Evolutionary conservation across 2,113 vertebrate species (phyloP).

Genomic region (Pachyramphus minor): DNA sequence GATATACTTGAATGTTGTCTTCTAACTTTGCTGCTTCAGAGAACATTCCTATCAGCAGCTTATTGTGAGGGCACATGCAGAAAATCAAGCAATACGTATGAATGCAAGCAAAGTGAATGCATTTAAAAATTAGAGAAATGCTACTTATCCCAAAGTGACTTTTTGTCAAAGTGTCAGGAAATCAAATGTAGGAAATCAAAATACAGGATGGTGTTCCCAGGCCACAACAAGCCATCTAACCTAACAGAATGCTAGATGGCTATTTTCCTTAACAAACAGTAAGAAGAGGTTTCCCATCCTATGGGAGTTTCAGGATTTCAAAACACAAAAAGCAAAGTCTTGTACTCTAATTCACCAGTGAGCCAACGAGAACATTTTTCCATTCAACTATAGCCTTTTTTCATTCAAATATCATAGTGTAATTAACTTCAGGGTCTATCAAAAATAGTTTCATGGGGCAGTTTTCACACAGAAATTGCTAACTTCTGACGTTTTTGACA

Average conservation of each 20-base stretch:
- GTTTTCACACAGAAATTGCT: background rate
- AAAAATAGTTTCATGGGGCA: background rate
- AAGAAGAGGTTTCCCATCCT: background rate
- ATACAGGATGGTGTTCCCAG: background rate
- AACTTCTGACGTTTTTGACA: background rate
- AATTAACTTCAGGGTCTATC: background rate
- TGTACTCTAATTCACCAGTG: slow-evolving; percentile 8
- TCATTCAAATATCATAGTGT: background rate
- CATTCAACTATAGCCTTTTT: background rate
- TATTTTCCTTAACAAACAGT: background rate
- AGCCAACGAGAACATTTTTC: background rate
- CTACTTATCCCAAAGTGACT: background rate
- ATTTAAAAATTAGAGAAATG: background rate
- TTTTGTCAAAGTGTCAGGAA: background rate
- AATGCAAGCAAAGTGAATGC: background rate
- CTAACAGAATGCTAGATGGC: background rate
- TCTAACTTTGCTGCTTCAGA: background rate
- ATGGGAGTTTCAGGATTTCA: background rate
- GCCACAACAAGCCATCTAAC: background rate
- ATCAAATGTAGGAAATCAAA: background rate
- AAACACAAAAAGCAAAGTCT: slow-evolving; percentile 2
- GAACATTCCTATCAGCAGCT: background rate
- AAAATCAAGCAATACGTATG: background rate
- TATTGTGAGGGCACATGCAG: background rate
- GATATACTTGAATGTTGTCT: background rate